A percentile compares a stretch with the other conserved stretches of the same genome.
phyloP scores from a whole-genome alignment of 2,888 invertebrate species.

The Beris chalybata region DNA sequence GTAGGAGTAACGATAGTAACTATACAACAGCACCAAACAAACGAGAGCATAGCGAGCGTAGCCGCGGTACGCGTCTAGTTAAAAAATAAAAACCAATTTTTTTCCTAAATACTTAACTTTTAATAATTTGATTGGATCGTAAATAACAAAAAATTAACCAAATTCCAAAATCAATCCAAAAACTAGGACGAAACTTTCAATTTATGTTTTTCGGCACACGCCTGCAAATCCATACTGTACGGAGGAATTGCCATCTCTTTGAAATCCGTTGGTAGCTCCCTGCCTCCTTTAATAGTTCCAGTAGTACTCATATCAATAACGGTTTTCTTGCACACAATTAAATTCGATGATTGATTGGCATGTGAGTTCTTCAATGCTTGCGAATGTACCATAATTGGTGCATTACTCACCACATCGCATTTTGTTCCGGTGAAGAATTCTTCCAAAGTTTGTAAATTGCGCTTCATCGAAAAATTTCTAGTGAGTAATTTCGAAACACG shows the following conservation, averaged over 20 bases:
- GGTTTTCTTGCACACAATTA: constrained; percentile 10
- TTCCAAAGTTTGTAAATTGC: constrained; percentile 8
- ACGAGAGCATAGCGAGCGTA: too few relatives aligned
- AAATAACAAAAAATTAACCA: too few relatives aligned
- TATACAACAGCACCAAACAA: too few relatives aligned
- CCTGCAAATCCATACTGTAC: constrained; percentile 17
- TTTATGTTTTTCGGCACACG: constrained; percentile 12
- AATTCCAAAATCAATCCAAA: too few relatives aligned
- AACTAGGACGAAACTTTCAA: constrained; percentile 11
- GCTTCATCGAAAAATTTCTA: background rate
- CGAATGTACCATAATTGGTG: constrained; percentile 16
- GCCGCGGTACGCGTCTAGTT: too few relatives aligned
- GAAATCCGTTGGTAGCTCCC: background rate
- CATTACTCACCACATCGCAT: constrained; percentile 23
- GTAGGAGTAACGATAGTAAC: too few relatives aligned
- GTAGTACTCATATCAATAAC: background rate
- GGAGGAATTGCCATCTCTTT: constrained; percentile 16
- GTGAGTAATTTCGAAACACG: background rate
- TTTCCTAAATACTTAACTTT: too few relatives aligned
- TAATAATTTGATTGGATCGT: too few relatives aligned
- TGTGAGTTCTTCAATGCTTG: background rate
- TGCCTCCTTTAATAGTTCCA: background rate
- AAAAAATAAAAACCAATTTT: too few relatives aligned
- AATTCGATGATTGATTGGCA: constrained; percentile 13
- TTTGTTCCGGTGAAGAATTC: constrained; percentile 16